These are phyloP conservation scores for Scaptodrosophila lebanonensis DNA, from an alignment of 1,140 invertebrate genomes.

Conservation along the genomic window DNA sequence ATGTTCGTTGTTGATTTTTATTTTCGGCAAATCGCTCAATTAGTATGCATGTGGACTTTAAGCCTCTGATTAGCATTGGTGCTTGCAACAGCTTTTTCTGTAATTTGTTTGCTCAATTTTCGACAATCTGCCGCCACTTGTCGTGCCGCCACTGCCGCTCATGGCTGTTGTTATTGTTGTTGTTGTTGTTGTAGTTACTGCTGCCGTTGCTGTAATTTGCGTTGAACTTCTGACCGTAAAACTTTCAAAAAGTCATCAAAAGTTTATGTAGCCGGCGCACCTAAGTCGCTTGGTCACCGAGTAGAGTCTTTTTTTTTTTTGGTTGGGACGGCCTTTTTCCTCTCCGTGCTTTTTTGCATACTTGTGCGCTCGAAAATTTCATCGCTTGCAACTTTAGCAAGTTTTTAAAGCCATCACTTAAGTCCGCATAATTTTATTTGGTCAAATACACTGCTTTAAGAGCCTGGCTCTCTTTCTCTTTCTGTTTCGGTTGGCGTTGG, in stretches of 20 bases:
- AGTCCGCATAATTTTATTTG: constrained; percentile 45
- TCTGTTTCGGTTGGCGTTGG: no score
- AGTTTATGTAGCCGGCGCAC: constrained; percentile 52
- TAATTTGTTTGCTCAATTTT: constrained; percentile 18
- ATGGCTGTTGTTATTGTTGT: constrained; percentile 14
- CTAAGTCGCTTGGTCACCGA: constrained; percentile 23
- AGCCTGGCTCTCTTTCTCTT: not conserved
- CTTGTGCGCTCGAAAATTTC: constrained; percentile 38
- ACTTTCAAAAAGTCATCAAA: constrained; percentile 72
- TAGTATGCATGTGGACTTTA: no score
- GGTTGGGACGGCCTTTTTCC: no score
- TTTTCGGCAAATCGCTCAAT: no score
- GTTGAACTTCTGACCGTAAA: constrained; percentile 53
- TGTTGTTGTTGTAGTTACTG: not conserved
- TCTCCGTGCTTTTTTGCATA: constrained; percentile 38
- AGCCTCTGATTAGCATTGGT: no score
- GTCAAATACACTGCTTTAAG: constrained; percentile 22
- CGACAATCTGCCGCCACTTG: constrained; percentile 31
- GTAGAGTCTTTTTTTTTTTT: constrained; percentile 20
- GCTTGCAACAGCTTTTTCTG: no score
- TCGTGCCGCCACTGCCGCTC: constrained; percentile 8
- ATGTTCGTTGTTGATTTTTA: no score
- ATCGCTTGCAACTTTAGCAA: constrained; percentile 23
- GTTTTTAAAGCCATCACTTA: constrained; percentile 53
- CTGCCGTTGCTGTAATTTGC: constrained; percentile 44